Base-by-base conservation (phyloP, 2,888 invertebrate species). In the Notodonta dromedarius region DNA sequence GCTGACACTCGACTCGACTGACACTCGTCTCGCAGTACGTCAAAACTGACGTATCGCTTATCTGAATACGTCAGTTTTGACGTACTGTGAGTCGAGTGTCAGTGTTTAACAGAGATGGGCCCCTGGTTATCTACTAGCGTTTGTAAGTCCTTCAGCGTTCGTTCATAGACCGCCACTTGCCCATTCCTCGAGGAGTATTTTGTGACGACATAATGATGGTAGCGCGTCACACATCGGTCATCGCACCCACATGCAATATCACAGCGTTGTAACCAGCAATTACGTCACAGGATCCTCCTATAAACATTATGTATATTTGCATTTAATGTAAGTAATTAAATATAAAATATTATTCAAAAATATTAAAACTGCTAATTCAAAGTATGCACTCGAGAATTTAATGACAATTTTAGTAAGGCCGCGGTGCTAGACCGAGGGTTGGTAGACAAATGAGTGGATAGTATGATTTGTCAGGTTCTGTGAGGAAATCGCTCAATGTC, bases 281-380 rank as follows among this genome's bases (percentile, higher is more conserved):
- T 70, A 70, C 68, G 73, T 70, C 70, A 69, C 57, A 57, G 63
- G 65, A 67, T 64, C 67, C 62, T 62, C 66, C 63, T 81, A 71
- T 85, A 83, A 83, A 85, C 89, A 85, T 85, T 78, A 68, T 91
- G 89, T 91, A 90, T 87, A 90, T 86, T 88, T 79, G 83, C 88
- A 87, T 88, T 81, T 80, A 86, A 76, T 75, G 70, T 88, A 87
- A 85, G 82, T 77, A 71, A 83, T 83, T 82, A 79, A 71, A 69
- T 79, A 79, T 79, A 78, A 79, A 77, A 70, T 74, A 75, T 74
- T 82, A 78, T 76, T 74, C 79, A 74, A 80, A 81, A 76, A 78
- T 77, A 80, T 79, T 80, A 73, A 77, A 78, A 74, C 75, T 65
- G 83, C 83, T 84, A 78, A 84, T 87, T 88, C 80, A 74, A 79